phyloP scores from a whole-genome alignment of 2,797 vertebrate genomes.

The Pangasius krempfi region DNA sequence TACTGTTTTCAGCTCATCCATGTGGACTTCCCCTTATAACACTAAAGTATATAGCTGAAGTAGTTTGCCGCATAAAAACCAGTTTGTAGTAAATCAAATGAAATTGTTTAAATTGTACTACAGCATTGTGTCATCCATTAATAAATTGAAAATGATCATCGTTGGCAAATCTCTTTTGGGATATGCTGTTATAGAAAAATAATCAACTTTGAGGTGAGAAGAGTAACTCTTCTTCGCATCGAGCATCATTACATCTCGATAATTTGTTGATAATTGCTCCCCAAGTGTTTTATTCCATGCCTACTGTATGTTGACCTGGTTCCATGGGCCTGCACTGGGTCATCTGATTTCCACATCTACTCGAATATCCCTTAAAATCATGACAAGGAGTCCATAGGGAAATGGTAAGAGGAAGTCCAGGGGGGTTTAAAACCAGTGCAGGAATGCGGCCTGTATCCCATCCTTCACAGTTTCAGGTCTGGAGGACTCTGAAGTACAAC shows the following conservation, averaged over 20 bases:
- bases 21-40: background rate
- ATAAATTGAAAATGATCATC: background rate
- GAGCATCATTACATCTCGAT: background rate
- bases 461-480: constrained; percentile 11
- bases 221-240: background rate
- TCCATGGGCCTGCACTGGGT: background rate
- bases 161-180: background rate
- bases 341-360: background rate
- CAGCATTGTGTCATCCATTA: background rate
- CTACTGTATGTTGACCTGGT: background rate
- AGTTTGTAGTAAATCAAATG: background rate
- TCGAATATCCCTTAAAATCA: background rate
- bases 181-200: background rate
- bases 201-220: background rate
- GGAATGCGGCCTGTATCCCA: background rate
- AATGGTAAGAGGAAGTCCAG: background rate
- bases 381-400: background rate
- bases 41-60: background rate
- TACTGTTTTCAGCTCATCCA: background rate
- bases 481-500: background rate
- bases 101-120: background rate
- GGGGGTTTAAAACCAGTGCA: background rate
- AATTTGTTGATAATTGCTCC: background rate
- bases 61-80: background rate
- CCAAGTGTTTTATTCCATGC: background rate